Evolutionary conservation across 2,888 invertebrate genomes (phyloP), one percentile per base, ranked within the genome.

Genomic region (Phortica magna): DNA sequence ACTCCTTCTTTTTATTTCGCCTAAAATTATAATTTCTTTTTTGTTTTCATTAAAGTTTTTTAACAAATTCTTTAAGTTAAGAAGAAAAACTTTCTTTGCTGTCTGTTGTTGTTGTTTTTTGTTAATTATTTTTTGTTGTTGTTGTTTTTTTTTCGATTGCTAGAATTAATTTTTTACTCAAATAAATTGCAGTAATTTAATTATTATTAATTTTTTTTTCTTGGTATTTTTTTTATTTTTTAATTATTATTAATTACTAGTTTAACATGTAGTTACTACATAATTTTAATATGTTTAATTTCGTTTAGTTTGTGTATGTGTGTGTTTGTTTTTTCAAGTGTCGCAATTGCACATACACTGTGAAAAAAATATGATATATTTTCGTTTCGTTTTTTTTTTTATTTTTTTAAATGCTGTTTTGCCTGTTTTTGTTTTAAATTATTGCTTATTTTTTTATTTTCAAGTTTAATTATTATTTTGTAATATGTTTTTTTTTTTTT

Each of bases 181-280:
- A 72, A 48, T 75, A 73, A 73, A 59, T 68, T 79, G 64, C 74
- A 72, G 64, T 71, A 61, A 67, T 70, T 72, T 65, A 42, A 61
- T 53, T 65, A 68, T 53, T 48, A 22, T 59, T 64, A 75, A 12
- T 61, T 42, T 68, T 67, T 57, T 64, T n/a, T n/a, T n/a, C n/a
- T n/a, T n/a, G n/a, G 10, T 41, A n/a, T 64, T 74, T 75, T 53
- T 41, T 76, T 61, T 42, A 55, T 71, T 77, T 70, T 76, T n/a
- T 41, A 71, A 68, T 78, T 74, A 77, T 81, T 80, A 80, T 82
- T 88, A 84, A 84, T 81, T 82, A 76, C 84, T 87, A 83, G 79
- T 83, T 85, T 86, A 83, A 84, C 87, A 84, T 88, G 83, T 86
- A 84, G 86, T 88, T 88, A 79, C 88, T 85, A 85, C 88, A 88